Evolutionary conservation across 2,888 invertebrate species (phyloP).

Genomic region (Athripsodes cinereus): DNA sequence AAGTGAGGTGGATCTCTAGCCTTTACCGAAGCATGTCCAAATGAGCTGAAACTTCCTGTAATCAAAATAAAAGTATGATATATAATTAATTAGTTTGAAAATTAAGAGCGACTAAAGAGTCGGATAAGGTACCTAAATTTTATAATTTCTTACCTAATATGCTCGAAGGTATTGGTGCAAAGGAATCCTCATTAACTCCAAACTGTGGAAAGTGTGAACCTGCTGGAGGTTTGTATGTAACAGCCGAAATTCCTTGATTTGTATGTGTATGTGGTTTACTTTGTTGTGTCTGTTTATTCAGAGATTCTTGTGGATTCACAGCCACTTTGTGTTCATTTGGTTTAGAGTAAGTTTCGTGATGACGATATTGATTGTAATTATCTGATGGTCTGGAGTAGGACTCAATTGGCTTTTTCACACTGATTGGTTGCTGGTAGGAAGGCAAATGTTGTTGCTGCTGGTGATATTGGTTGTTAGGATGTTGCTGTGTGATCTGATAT

Average conservation of each 20-base stretch:
- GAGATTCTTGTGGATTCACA: conserved; percentile 34
- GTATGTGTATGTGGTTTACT: conserved; percentile 31
- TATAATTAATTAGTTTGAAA: neutral
- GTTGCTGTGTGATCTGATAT: conserved; percentile 39
- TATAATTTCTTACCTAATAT: conserved; percentile 38
- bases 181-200: conserved; percentile 37
- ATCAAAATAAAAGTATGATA: conserved; percentile 21
- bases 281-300: conserved; percentile 27
- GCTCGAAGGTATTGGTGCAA: conserved; percentile 38
- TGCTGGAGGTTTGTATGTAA: conserved; percentile 26
- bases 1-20: conserved; percentile 43
- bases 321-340: conserved; percentile 38
- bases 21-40: conserved; percentile 52
- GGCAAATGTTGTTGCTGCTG: conserved; percentile 7
- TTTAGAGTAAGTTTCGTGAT: neutral
- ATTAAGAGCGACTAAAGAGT: no score
- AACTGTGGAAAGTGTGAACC: conserved; percentile 36
- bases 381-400: conserved; percentile 39
- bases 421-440: conserved; percentile 16
- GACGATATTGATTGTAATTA: conserved; percentile 23
- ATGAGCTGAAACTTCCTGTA: conserved; percentile 53
- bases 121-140: conserved; percentile 3
- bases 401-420: conserved; percentile 38
- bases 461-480: conserved; percentile 37
- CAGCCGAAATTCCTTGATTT: conserved; percentile 29